Percentiles rank a stretch among this genome's conserved stretches.
phyloP scores from a whole-genome alignment of 2,797 vertebrate species.

The Steatocranus sp. region DNA sequence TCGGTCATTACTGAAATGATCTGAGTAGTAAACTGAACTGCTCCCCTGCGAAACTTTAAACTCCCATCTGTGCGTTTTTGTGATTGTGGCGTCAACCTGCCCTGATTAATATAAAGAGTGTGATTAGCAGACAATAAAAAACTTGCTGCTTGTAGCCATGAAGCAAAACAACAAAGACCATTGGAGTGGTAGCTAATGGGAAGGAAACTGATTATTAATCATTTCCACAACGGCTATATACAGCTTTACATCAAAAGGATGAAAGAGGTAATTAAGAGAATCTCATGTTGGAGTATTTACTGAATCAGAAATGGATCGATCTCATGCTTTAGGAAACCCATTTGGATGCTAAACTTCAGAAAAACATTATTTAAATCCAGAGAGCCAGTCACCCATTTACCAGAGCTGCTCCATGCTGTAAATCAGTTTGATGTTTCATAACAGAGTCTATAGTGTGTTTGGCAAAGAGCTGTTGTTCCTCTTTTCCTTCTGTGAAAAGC shows the following conservation, averaged over 20 bases:
- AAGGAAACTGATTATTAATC: background rate
- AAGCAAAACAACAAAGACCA: background rate
- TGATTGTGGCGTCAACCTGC: background rate
- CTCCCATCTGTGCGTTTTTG: background rate
- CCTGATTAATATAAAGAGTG: background rate
- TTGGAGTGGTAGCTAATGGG: background rate
- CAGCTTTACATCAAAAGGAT: background rate
- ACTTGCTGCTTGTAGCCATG: background rate
- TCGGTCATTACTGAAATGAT: background rate
- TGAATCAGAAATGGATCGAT: conserved; percentile 10
- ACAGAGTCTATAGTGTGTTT: background rate
- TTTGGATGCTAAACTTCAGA: background rate
- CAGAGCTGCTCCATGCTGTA: background rate
- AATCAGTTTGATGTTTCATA: conserved; percentile 5
- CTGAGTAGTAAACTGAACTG: background rate
- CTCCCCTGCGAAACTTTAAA: background rate
- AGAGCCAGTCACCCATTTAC: background rate
- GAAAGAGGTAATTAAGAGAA: background rate
- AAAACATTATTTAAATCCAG: background rate
- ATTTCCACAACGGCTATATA: background rate
- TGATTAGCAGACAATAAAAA: background rate
- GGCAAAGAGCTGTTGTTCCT: background rate
- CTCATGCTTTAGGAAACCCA: conserved; percentile 8
- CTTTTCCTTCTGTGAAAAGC: background rate
- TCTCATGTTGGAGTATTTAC: background rate